Percentiles rank a stretch among this genome's conserved stretches.
These are phyloP conservation scores for Prosapia bicincta DNA, from an alignment of 2,888 invertebrate genomes.

Conservation along the genomic window DNA sequence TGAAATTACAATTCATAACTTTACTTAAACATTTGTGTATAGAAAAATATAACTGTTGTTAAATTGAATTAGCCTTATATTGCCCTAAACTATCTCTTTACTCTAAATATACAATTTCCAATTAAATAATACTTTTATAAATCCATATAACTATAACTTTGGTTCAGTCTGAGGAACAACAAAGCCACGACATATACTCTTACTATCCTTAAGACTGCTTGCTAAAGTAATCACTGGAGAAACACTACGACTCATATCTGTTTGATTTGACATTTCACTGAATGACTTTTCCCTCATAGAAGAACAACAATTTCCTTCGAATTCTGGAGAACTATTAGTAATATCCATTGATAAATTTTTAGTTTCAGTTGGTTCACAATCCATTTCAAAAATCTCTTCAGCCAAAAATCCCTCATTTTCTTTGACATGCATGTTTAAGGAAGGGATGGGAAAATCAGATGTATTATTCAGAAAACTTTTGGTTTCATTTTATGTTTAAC, in stretches of 20 bases:
- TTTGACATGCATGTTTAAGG: not conserved
- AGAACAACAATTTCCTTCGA: not conserved
- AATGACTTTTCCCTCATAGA: not conserved
- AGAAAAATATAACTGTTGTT: no score
- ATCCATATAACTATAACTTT: not conserved
- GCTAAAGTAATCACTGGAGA: slow-evolving; percentile 44
- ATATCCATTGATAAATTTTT: not conserved
- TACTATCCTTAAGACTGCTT: slow-evolving; percentile 41
- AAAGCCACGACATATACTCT: slow-evolving; percentile 32
- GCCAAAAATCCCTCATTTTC: not conserved
- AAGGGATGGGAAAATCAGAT: not conserved
- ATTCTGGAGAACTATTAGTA: not conserved
- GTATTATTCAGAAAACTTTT: not conserved
- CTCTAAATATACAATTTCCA: not conserved
- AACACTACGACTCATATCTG: not conserved
- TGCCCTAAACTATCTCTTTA: not conserved
- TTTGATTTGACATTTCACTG: not conserved
- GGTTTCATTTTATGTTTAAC: not conserved
- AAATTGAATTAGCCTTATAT: no score
- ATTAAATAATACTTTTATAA: not conserved
- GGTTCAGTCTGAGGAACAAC: slow-evolving; percentile 7
- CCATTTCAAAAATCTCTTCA: not conserved
- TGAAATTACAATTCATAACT: no score
- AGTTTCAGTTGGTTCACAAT: not conserved
- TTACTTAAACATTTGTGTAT: no score